phyloP scores from a whole-genome alignment of 1,140 invertebrate genomes.

The Phthorimaea operculella region DNA sequence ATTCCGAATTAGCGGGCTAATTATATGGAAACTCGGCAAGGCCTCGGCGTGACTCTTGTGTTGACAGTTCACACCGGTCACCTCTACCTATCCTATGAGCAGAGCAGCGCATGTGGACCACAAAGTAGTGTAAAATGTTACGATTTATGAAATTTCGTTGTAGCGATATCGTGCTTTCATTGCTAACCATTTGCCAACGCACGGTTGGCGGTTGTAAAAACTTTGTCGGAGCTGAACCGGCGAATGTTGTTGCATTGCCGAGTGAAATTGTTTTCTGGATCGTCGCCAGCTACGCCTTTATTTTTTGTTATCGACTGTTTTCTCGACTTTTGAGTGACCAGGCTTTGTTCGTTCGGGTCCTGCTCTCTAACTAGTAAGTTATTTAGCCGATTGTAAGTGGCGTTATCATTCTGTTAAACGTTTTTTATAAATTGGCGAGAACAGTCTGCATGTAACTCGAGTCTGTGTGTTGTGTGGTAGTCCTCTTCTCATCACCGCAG shows the following conservation, averaged over 20 bases:
- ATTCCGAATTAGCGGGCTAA: neutral
- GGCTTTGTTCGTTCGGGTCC: neutral
- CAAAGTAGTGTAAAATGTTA: neutral
- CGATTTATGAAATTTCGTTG: neutral
- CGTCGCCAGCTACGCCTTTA: constrained; percentile 1
- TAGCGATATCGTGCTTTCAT: neutral
- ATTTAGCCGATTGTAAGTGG: neutral
- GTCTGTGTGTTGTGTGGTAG: neutral
- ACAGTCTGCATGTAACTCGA: neutral
- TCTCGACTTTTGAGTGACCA: neutral
- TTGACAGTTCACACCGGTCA: neutral
- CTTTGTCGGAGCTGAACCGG: neutral
- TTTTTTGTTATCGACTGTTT: constrained; percentile 2
- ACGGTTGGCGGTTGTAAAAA: neutral
- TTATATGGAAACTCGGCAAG: neutral
- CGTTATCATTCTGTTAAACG: neutral
- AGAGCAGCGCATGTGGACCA: neutral
- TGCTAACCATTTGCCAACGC: neutral
- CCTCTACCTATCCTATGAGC: too few species aligned
- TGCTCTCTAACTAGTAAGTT: neutral
- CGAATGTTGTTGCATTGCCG: constrained; percentile 1
- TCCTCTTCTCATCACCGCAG: neutral
- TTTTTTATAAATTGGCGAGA: neutral
- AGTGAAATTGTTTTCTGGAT: constrained; percentile 2
- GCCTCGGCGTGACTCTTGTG: neutral